phyloP scores from a whole-genome alignment of 1,140 invertebrate genomes.

The Rhyzopertha dominica region DNA sequence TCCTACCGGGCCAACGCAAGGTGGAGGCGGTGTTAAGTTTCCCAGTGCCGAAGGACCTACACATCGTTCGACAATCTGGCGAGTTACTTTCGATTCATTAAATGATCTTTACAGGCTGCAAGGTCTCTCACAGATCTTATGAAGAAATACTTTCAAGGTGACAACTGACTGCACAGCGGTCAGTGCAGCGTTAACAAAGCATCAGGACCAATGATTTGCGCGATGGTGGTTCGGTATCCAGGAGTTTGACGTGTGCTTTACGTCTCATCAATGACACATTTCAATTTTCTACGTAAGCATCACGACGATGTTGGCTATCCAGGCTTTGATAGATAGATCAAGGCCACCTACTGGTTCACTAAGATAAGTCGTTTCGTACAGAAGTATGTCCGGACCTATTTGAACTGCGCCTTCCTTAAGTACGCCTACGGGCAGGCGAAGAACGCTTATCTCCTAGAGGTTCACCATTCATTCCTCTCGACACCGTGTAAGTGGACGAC shows the following conservation, averaged over 20 bases:
- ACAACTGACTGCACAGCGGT: constrained; percentile 36
- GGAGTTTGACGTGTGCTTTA: constrained; percentile 26
- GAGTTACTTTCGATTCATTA: too few relatives aligned
- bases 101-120: too few relatives aligned
- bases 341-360: constrained; percentile 24
- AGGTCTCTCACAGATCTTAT: too few relatives aligned
- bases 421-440: constrained; percentile 22
- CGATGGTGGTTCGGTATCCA: constrained; percentile 30
- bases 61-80: constrained; percentile 39
- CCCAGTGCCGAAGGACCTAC: constrained; percentile 26
- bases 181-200: constrained; percentile 19
- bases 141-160: too few relatives aligned
- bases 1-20: constrained; percentile 26
- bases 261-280: background rate
- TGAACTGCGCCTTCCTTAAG: constrained; percentile 34
- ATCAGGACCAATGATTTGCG: constrained; percentile 24
- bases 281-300: constrained; percentile 8
- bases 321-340: constrained; percentile 17
- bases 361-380: constrained; percentile 21
- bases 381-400: constrained; percentile 32
- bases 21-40: constrained; percentile 21
- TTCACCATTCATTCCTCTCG: constrained; percentile 16
- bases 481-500: constrained; percentile 33
- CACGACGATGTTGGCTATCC: constrained; percentile 35
- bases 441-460: constrained; percentile 16